Conservation (phyloP, 30 jellyfish, hydroid and myxozoan species). For the Mastigias papua region DNA sequence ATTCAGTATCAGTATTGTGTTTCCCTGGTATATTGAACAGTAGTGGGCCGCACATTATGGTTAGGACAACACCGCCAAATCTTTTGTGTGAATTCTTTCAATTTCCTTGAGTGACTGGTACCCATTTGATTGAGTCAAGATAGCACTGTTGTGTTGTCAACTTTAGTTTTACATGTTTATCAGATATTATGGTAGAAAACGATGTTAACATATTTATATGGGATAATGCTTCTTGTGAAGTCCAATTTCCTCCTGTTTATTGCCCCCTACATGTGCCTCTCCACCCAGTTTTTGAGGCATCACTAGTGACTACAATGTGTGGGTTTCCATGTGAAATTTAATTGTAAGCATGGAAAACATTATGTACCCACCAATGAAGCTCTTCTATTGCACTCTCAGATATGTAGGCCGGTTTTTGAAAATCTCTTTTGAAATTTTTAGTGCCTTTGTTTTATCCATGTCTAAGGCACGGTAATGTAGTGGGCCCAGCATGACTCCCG, state of each 20-base stretch:
- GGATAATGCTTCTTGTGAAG: slow-evolving; percentile 24
- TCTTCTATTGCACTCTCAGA: neutral
- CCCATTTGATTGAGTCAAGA: slow-evolving; percentile 66
- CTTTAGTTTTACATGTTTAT: slow-evolving; percentile 63
- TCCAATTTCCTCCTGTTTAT: slow-evolving; percentile 61
- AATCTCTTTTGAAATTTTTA: slow-evolving; percentile 17
- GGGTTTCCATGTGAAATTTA: slow-evolving; percentile 24
- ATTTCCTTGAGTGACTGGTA: slow-evolving; percentile 17
- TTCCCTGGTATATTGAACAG: slow-evolving; percentile 67
- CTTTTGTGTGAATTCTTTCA: slow-evolving; percentile 1
- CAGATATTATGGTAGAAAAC: neutral
- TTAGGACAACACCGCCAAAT: slow-evolving; percentile 44
- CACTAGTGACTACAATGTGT: slow-evolving; percentile 26
- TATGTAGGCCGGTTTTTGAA: slow-evolving; percentile 11
- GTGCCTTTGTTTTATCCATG: slow-evolving; percentile 44
- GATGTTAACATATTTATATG: slow-evolving; percentile 56
- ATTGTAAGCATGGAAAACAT: neutral
- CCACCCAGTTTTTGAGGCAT: slow-evolving; percentile 73
- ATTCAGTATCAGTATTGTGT: slow-evolving; percentile 41
- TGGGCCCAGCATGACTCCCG: slow-evolving; percentile 60
- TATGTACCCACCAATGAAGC: slow-evolving; percentile 48
- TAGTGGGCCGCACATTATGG: slow-evolving; percentile 45
- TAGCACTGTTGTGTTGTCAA: slow-evolving; percentile 76
- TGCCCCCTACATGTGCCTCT: slow-evolving; percentile 25
- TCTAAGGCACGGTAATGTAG: slow-evolving; percentile 40